Evolutionary conservation across 2,797 vertebrate species (phyloP), one percentile per base, ranked within the genome.

Genomic region (Cottoperca gobio): DNA sequence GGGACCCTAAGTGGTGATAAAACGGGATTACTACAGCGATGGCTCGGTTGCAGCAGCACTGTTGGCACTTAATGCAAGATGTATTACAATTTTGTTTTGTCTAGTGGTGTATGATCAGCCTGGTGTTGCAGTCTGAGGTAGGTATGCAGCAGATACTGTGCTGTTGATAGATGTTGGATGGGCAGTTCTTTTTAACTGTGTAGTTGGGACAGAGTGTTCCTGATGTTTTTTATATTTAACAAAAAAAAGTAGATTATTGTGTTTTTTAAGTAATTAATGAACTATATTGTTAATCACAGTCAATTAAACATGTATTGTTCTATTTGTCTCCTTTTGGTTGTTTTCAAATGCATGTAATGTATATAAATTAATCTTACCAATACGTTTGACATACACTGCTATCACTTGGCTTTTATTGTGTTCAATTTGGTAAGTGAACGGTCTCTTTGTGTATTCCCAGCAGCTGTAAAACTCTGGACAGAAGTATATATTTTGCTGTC

Each of bases 1-100:
- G 72, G 86, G 87, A 82, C 40, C 65, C 42, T 77, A 69, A 73
- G 74, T 81, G 84, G 81, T 82, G 46, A 65, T 90, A 78, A 89
- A 86, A 49, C 6, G 11, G 64, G 73, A 82, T 79, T 42, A 58
- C 54, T 64, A 31, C 21, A 45, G 49, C 69, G 39, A 10, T 69
- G 83, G 70, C 73, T 80, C 4, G 26, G 37, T 43, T 78, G 73
- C 53, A 21, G 64, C 70, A 77, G 76, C 73, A 69, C 52, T 63
- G 67, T 23, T 75, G 73, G 73, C 73, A 82, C 73, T 86, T 86
- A 76, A 78, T 83, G 70, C 64, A 69, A 64, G 70, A 63, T 33
- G 8, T 55, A 57, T 61, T 70, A 73, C 45, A 73, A 49, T 70
- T 76, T 85, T 42, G 63, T 57, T 74, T 63, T 79, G 63, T 83